These are phyloP conservation scores for Netelia inedita DNA, from an alignment of 2,888 invertebrate species.

Conservation along the genomic window DNA sequence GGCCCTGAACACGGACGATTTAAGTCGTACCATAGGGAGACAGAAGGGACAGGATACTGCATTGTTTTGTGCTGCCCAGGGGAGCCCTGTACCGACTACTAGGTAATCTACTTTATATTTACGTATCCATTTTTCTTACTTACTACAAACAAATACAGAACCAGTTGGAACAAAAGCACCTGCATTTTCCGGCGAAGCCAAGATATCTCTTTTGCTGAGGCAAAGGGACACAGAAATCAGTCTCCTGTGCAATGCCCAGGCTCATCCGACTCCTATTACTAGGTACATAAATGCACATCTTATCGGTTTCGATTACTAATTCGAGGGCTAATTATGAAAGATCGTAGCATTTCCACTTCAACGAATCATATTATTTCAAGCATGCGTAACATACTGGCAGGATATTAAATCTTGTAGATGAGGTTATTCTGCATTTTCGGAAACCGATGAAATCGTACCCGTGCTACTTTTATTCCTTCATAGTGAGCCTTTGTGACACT, in stretches of 20 bases:
- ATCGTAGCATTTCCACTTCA: no score
- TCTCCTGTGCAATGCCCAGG: conserved; percentile 86
- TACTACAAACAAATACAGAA: conserved; percentile 81
- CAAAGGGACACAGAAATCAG: conserved; percentile 80
- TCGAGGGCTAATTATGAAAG: neutral
- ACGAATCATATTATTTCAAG: no score
- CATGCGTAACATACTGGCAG: no score
- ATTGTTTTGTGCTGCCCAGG: conserved; percentile 90
- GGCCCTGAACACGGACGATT: conserved; percentile 87
- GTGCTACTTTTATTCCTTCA: no score
- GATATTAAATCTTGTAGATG: no score
- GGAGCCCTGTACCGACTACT: conserved; percentile 85
- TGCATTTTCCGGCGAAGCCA: conserved; percentile 87
- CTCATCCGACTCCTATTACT: conserved; percentile 85
- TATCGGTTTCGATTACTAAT: neutral
- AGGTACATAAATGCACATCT: conserved; percentile 81
- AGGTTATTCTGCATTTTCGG: no score
- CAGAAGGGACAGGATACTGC: conserved; percentile 86
- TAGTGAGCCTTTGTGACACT: no score
- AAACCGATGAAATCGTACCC: no score
- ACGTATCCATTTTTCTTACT: conserved; percentile 13
- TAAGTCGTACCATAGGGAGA: conserved; percentile 87
- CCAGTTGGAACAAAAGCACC: conserved; percentile 88
- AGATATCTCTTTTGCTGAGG: conserved; percentile 82
- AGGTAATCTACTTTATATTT: conserved; percentile 64